Base-by-base conservation (phyloP, 64 coral and sea anemone genomes). In the Montipora cactus region DNA sequence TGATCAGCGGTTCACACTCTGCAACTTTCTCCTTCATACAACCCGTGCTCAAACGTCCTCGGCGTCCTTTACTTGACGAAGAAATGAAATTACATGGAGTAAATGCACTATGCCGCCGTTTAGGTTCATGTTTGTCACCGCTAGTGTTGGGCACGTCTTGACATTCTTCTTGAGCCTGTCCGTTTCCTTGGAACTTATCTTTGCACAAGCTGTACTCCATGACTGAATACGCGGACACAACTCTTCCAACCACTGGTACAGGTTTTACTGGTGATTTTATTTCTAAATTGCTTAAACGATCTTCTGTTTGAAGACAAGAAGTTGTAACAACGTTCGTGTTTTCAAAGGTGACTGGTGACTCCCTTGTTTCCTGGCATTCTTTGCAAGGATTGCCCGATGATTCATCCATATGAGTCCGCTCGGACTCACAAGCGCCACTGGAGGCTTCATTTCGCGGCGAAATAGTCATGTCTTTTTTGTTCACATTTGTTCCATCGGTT, bases 1-100 rank as follows among this genome's bases (percentile, higher is more conserved):
- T 86, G 46, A 86, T 86, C 47, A 86, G 82, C 82, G 82, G 82
- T 48, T 86, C 64, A n/a, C 66, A 51, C 21, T 86, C 82, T 6
- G 62, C n/a, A 44, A 86, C 82, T 8, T 72, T 66, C 10, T 70
- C 20, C 47, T 52, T 86, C 82, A 86, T 86, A 21, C 19, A 86
- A 72, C 82, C 66, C 2, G 62, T 86, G n/a, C 82, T 86, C 16
- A 86, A 49, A 23, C 66, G 82, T 47, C 82, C 82, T 37, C 16
- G 16, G 3, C 61, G 62, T 9, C 45, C 18, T 37, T 25, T 64
- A 15, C 5, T 11, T 15, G 1, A 5, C 16, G 66, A n/a, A 51
- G 82, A 2, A 18, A 16, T 50, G 13, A 20, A 46, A 71, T 47
- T 15, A 69, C 81, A 84, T 0, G 59, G 5, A 0, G 82, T 71